Evolutionary conservation across 1,140 invertebrate species (phyloP), one percentile per base, ranked within the genome.

Genomic region (Drosophila trapezifrons): DNA sequence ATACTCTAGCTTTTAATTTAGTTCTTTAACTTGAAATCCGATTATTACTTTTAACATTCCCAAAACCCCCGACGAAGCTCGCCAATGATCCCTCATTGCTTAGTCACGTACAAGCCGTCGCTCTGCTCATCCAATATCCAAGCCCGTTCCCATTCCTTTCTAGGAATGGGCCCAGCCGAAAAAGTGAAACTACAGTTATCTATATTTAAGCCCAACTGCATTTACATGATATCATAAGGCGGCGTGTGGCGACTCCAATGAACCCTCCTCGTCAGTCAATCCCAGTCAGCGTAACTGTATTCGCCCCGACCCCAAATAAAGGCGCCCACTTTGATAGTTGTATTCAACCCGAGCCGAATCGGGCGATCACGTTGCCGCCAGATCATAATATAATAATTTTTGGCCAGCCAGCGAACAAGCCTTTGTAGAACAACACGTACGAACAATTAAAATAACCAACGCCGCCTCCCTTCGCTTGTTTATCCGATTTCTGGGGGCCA

Each of bases 161-260:
- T 40, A 59, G 76, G 83, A 86, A 86, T 73, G 71, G 81, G 81
- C 47, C 25, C 52, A 76, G 72, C 65, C 59, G 86, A 81, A 81
- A 81, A 83, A 73, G 79, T 83, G 80, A 83, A 87, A 89, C 72
- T 80, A 87, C 83, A 80, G 83, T 87, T 87, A 89, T 79, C 71
- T 76, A 58, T 65, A 55, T 37, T 58, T 56, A 73, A 66, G 63
- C 59, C 42, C 56, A 62, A 72, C 63, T 62, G 51, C 54, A 73
- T 86, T 80, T 89, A 89, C 84, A 87, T 69, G 74, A 62, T 62
- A 83, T 86, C 84, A 76, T 65, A 2, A 29, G 27, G 8, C 9
- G 27, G 27, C 27, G 27, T 29, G 27, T 29, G 27, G 27, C 27
- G 27, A 29, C 27, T 29, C 27, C 29, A 32, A 32, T 32, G 29